Evolutionary conservation across 1,140 invertebrate genomes (phyloP), one percentile per base, ranked within the genome.

Genomic region (Listronotus oregonensis): DNA sequence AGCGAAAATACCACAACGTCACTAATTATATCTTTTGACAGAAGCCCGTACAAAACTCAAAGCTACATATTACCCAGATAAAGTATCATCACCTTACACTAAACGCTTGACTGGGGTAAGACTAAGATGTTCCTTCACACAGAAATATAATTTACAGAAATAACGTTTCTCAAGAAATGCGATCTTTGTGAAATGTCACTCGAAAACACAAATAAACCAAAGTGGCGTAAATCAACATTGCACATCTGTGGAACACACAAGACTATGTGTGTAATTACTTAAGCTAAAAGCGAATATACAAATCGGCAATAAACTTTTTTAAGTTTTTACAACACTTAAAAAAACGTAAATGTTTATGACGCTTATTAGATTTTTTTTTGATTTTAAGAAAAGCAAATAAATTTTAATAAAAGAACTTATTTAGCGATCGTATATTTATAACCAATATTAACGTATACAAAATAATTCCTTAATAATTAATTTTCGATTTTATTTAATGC

Each of bases 181-280:
- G 58, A 61, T 61, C 58, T 50, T 61, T 61, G 58, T 61, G 58
- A 61, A 61, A 61, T 61, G 58, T 61, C 58, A 61, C 58, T 61
- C 58, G 47, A 51, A 51, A 61, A 61, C 34, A 61, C 58, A 61
- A 61, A 61, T 61, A 61, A 61, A 61, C 58, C 47, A 51, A 46
- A 61, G 7, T 11, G 56, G 44, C 56, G 56, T 59, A 59, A 47
- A 59, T 49, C 56, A 59, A 59, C 56, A 59, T 61, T 61, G 58
- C 58, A 61, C 58, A 61, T 61, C 58, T 61, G 58, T 31, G 58
- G 47, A 61, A 61, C 58, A 61, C 58, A 61, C 47, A 61, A 51
- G 34, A 61, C 46, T 50, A 43, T 11, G 34, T 47, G 42, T 47
- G 56, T 59, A 59, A 59, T 59, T 59, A 59, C 46, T 59, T 59